Percentiles rank a stretch among this genome's conserved stretches.
Conservation (phyloP, 2,113 vertebrate genomes). For the Bungarus multicinctus region DNA sequence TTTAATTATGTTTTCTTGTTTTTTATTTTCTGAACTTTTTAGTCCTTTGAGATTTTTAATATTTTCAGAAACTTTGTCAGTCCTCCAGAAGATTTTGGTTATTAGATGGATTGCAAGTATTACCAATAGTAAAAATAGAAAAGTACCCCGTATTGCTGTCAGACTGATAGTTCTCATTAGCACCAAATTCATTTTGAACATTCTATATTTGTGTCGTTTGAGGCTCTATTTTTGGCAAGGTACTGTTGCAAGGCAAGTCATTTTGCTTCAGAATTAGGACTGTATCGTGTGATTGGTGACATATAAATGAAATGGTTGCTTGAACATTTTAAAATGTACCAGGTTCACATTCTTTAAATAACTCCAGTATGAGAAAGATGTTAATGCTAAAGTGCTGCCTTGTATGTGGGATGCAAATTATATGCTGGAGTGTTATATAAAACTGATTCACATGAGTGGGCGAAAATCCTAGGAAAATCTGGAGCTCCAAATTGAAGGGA, state of each 20-base stretch:
- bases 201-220: constrained; percentile 20
- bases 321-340: constrained; percentile 68
- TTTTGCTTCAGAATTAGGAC: constrained; percentile 50
- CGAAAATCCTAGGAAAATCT: constrained; percentile 75
- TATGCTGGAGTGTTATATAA: constrained; percentile 74
- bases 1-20: neutral
- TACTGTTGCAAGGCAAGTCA: constrained; percentile 35
- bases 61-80: neutral
- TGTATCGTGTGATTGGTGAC: constrained; percentile 63
- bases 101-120: neutral
- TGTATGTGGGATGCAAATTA: constrained; percentile 77
- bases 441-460: constrained; percentile 79
- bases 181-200: neutral
- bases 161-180: neutral
- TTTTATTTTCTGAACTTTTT: neutral
- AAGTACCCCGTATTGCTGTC: neutral
- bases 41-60: neutral
- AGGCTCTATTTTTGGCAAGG: constrained; percentile 40
- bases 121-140: neutral
- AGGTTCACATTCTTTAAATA: constrained; percentile 72
- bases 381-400: constrained; percentile 72
- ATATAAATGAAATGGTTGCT: constrained; percentile 66
- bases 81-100: neutral
- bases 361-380: constrained; percentile 65
- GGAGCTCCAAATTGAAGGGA: constrained; percentile 66